These are phyloP conservation scores for Listronotus bonariensis DNA, from an alignment of 1,140 invertebrate species.

Conservation along the genomic window DNA sequence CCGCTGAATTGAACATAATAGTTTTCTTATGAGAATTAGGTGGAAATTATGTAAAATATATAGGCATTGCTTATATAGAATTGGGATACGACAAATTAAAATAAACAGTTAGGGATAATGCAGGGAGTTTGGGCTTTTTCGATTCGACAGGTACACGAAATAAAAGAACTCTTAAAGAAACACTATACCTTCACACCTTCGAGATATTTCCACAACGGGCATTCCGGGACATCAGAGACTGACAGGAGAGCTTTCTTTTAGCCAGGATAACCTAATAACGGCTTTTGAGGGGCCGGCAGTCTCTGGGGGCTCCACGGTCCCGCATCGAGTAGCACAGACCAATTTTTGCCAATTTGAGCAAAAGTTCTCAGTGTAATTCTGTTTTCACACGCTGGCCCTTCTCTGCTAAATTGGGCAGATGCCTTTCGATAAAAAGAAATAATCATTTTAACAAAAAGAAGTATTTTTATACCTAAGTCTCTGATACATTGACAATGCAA, in stretches of 20 bases:
- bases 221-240: constrained; percentile 20
- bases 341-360: constrained; percentile 66
- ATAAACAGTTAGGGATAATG: too few species aligned
- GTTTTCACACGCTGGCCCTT: constrained; percentile 59
- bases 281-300: constrained; percentile 44
- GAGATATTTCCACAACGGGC: constrained; percentile 4
- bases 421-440: constrained; percentile 27
- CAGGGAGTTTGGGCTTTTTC: too few species aligned
- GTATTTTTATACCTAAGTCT: too few species aligned
- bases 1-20: constrained; percentile 24
- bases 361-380: constrained; percentile 65
- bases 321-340: constrained; percentile 57
- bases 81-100: too few species aligned
- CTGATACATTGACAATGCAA: too few species aligned
- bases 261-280: constrained; percentile 53
- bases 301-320: constrained; percentile 42
- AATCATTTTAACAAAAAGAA: constrained; percentile 19
- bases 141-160: too few species aligned
- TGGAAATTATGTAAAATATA: not conserved
- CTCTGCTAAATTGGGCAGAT: constrained; percentile 27
- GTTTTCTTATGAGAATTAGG: constrained; percentile 18
- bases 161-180: not conserved
- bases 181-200: not conserved
- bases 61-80: too few species aligned
- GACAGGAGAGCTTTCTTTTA: constrained; percentile 31